phyloP scores from a whole-genome alignment of 2,797 vertebrate species.

The Poecilia velifera region DNA sequence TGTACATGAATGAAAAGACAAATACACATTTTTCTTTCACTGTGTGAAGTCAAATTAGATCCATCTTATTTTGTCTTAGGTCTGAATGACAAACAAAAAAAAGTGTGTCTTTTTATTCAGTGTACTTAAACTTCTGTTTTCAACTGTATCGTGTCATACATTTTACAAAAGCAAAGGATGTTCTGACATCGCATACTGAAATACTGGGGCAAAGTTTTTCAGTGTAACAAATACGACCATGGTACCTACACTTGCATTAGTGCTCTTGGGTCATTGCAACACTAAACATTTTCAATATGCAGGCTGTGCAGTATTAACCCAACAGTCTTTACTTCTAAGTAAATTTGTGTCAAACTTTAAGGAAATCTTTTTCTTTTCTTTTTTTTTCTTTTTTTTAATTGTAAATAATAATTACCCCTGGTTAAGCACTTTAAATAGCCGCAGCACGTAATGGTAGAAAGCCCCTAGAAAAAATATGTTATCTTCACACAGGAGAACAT shows the following conservation, averaged over 20 bases:
- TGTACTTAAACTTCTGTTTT: no score
- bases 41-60: neutral
- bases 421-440: slow-evolving; percentile 1
- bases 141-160: no score
- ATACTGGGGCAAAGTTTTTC: no score
- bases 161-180: no score
- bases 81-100: neutral
- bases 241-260: neutral
- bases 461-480: neutral
- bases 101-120: no score
- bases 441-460: neutral
- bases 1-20: neutral
- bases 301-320: neutral
- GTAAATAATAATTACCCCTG: neutral
- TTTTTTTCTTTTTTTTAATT: neutral
- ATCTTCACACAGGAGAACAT: neutral
- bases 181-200: no score
- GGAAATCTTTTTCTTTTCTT: neutral
- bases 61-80: neutral
- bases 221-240: no score
- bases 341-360: neutral
- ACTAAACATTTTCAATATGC: neutral
- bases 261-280: neutral
- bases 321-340: neutral
- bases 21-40: neutral